A percentile compares a stretch with the other conserved stretches of the same genome.
Evolutionary conservation across 2,888 invertebrate species (phyloP).

Genomic region (Leucoptera coffeella): DNA sequence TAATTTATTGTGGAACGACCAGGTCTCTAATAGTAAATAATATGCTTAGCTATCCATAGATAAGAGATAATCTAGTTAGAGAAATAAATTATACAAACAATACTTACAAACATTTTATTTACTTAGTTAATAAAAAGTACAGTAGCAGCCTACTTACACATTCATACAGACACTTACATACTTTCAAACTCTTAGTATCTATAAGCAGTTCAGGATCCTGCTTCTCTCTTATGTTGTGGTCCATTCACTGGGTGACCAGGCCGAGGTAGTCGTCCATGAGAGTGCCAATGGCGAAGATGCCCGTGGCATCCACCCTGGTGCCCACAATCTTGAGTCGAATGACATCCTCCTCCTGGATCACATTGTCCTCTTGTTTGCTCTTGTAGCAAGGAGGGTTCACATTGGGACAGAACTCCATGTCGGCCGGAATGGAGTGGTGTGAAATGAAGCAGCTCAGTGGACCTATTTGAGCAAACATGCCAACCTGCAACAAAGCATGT

Average conservation of each 20-base stretch:
- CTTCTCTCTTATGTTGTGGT: too few species aligned
- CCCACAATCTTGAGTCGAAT: conserved; percentile 98
- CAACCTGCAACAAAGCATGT: conserved; percentile 62
- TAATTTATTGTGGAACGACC: too few species aligned
- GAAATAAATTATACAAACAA: too few species aligned
- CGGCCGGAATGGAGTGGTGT: conserved; percentile 96
- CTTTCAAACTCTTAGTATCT: too few species aligned
- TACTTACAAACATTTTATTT: too few species aligned
- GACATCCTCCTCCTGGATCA: conserved; percentile 95
- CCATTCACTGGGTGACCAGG: conserved; percentile 48
- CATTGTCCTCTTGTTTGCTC: conserved; percentile 95
- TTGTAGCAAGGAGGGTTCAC: conserved; percentile 97
- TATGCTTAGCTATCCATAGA: too few species aligned
- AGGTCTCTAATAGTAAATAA: too few species aligned
- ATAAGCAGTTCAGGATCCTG: too few species aligned
- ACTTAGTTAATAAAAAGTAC: too few species aligned
- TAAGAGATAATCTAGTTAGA: too few species aligned
- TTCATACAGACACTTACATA: too few species aligned
- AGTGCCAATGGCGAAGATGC: conserved; percentile 99
- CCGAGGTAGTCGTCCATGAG: conserved; percentile 99
- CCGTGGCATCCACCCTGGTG: conserved; percentile 96
- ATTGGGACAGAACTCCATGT: conserved; percentile 99
- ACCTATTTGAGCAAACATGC: conserved; percentile 98
- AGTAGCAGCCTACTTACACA: too few species aligned
- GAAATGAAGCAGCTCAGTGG: conserved; percentile 98